Percentiles rank a stretch among this genome's conserved stretches.
Evolutionary conservation across 2,888 invertebrate species (phyloP).

Genomic region (Dione vanillae): DNA sequence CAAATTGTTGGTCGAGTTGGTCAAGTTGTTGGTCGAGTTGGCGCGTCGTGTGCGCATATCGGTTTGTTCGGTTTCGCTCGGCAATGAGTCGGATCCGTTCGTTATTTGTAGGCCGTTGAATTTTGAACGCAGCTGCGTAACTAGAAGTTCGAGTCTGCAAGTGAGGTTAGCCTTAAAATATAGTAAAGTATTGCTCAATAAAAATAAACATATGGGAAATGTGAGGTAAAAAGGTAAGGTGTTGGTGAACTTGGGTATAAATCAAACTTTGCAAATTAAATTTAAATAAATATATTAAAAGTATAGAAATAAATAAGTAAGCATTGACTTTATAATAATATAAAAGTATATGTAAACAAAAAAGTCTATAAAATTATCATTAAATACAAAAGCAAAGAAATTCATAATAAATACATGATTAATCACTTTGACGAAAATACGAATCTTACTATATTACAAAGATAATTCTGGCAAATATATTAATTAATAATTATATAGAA

Average conservation of each 20-base stretch:
- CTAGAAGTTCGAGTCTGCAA: slow-evolving; percentile 85
- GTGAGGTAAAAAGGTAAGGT: slow-evolving; percentile 3
- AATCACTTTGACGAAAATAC: neutral
- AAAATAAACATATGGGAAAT: slow-evolving; percentile 16
- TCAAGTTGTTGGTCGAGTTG: slow-evolving; percentile 30
- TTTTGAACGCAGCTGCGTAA: slow-evolving; percentile 82
- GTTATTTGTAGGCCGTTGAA: slow-evolving; percentile 73
- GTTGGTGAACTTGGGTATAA: slow-evolving; percentile 5
- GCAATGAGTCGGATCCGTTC: slow-evolving; percentile 75
- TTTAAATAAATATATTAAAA: slow-evolving; percentile 13
- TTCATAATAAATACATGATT: neutral
- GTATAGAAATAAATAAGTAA: slow-evolving; percentile 1
- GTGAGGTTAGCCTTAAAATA: slow-evolving; percentile 59
- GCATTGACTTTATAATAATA: neutral
- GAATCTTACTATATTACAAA: neutral
- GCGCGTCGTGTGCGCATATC: slow-evolving; percentile 60
- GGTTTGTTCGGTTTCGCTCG: slow-evolving; percentile 72
- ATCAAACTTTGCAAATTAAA: slow-evolving; percentile 17
- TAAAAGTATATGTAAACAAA: neutral
- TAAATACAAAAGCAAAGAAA: neutral
- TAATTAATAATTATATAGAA: neutral
- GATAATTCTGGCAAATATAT: too few species aligned
- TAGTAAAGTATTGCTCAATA: slow-evolving; percentile 40
- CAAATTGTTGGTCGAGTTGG: slow-evolving; percentile 51
- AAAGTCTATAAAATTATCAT: neutral